Evolutionary conservation across 2,113 vertebrate genomes (phyloP).

Genomic region (Xiphias gladius): DNA sequence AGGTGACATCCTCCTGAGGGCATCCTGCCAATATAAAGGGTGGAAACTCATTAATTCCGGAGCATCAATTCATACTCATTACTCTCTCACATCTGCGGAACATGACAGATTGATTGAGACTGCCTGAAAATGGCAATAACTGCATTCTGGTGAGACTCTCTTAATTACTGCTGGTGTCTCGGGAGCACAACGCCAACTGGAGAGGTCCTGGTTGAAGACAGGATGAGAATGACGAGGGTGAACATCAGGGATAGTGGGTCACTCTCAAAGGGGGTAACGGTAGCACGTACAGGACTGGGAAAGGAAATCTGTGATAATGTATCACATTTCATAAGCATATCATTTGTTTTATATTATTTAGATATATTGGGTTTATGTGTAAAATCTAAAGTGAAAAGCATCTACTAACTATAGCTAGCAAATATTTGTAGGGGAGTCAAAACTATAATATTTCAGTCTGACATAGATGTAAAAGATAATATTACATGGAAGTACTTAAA

Average conservation of each 20-base stretch:
- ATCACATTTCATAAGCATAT: too few relatives aligned
- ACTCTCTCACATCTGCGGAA: constrained; percentile 53
- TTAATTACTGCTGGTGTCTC: constrained; percentile 41
- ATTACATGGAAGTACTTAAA: too few relatives aligned
- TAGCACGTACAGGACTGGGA: not conserved
- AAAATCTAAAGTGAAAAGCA: too few relatives aligned
- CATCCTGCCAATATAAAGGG: constrained; percentile 65
- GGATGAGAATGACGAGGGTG: not conserved
- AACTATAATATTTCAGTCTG: too few relatives aligned
- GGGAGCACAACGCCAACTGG: not conserved
- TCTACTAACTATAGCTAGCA: too few relatives aligned
- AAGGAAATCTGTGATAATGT: not conserved
- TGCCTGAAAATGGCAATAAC: constrained; percentile 32
- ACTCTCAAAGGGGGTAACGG: not conserved
- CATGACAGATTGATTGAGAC: constrained; percentile 70
- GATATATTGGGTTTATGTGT: too few relatives aligned
- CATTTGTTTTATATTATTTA: too few relatives aligned
- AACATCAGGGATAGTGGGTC: constrained; percentile 4
- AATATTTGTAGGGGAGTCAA: too few relatives aligned
- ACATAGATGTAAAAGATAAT: too few relatives aligned
- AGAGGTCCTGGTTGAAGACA: constrained; percentile 6
- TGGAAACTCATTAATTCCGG: constrained; percentile 63
- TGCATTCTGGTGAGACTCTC: constrained; percentile 32
- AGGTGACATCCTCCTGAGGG: constrained; percentile 71
- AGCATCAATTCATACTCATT: constrained; percentile 74